Conservation (phyloP, 2,797 vertebrate species). For the Paramormyrops hopkinsi region DNA sequence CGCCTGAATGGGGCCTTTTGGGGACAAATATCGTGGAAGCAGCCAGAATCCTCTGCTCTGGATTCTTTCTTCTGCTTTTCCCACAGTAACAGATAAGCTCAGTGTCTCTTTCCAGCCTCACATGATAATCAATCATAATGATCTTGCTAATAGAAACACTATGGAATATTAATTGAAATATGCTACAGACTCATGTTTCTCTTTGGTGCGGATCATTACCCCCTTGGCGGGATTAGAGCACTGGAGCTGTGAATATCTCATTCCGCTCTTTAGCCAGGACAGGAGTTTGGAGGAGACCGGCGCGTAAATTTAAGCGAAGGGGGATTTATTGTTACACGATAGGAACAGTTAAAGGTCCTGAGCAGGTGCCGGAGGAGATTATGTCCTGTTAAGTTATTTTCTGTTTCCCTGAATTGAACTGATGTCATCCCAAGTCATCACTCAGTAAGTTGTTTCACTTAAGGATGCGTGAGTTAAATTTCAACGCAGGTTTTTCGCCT, state of each 20-base stretch:
- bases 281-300: background rate
- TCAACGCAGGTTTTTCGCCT: background rate
- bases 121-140: constrained; percentile 3
- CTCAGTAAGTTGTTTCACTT: background rate
- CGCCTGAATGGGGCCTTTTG: background rate
- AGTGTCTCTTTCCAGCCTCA: background rate
- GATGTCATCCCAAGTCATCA: background rate
- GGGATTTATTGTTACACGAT: background rate
- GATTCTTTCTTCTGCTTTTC: background rate
- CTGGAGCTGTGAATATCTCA: constrained; percentile 33
- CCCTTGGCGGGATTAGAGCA: constrained; percentile 46
- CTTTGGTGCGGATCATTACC: constrained; percentile 53
- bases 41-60: background rate
- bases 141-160: constrained; percentile 26
- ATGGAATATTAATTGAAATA: constrained; percentile 39
- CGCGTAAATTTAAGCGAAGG: background rate
- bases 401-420: background rate
- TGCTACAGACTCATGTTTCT: constrained; percentile 45
- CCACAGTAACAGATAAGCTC: background rate
- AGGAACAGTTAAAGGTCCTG: background rate
- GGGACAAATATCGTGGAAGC: background rate
- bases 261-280: background rate
- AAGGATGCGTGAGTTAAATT: background rate
- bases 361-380: background rate
- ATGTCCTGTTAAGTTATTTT: background rate